Conservation (phyloP, 1,140 invertebrate genomes). For the Eurosta solidaginis region DNA sequence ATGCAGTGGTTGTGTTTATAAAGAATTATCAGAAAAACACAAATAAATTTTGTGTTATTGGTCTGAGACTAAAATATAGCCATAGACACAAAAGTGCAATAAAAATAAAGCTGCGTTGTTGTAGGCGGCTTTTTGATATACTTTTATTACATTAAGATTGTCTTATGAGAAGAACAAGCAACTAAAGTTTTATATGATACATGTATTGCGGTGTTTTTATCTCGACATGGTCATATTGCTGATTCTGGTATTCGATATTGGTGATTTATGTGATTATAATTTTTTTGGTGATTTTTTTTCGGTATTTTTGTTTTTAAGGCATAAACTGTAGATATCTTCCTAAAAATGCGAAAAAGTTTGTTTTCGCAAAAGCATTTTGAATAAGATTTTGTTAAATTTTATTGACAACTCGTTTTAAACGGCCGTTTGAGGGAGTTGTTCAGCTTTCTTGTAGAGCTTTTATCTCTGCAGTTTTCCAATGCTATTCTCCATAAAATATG, state of each 20-base stretch:
- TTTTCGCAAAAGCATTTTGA: too few relatives aligned
- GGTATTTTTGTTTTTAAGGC: not conserved
- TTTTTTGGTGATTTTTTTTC: not conserved
- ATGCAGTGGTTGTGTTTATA: not conserved
- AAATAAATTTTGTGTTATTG: too few relatives aligned
- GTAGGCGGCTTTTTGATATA: not conserved
- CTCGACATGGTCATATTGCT: constrained; percentile 6
- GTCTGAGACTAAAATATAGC: not conserved
- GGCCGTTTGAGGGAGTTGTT: too few relatives aligned
- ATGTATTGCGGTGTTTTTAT: not conserved
- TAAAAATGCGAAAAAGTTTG: too few relatives aligned
- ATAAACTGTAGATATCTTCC: not conserved
- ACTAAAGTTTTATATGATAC: not conserved
- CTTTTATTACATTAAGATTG: constrained; percentile 14
- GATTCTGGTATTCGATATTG: not conserved
- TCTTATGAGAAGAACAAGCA: not conserved
- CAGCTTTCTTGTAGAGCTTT: too few relatives aligned
- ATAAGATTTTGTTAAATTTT: too few relatives aligned
- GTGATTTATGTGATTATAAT: not conserved
- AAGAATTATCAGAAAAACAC: not conserved
- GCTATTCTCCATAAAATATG: too few relatives aligned
- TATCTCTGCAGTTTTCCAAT: too few relatives aligned
- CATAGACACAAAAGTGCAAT: not conserved
- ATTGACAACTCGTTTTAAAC: too few relatives aligned
- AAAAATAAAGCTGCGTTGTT: not conserved